phyloP scores from a whole-genome alignment of 1,140 invertebrate genomes.

The Caenorhabditis inopinata region DNA sequence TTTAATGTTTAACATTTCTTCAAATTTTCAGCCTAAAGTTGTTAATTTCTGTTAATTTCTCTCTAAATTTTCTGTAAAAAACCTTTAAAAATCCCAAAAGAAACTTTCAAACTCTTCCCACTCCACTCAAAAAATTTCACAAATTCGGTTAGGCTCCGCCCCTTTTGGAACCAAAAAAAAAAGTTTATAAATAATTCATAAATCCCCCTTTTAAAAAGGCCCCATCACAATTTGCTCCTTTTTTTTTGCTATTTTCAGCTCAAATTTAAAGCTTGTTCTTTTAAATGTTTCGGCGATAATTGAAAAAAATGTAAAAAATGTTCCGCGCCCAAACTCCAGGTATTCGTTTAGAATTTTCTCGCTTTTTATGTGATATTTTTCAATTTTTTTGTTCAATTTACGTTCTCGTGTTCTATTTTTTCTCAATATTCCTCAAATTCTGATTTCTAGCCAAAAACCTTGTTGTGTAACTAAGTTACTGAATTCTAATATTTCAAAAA shows the following conservation, averaged over 20 bases:
- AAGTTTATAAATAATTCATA: background rate
- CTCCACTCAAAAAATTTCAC: background rate
- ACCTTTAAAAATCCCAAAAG: background rate
- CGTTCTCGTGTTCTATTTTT: no score
- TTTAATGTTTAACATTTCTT: background rate
- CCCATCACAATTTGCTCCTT: background rate
- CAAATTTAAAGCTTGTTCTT: background rate
- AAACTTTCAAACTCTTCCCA: background rate
- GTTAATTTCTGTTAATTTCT: background rate
- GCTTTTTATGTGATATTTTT: no score
- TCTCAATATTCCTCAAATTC: no score
- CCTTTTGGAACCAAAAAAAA: background rate
- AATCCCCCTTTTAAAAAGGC: constrained; percentile 16
- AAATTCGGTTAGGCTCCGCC: background rate
- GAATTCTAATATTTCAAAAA: no score
- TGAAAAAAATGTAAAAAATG: no score
- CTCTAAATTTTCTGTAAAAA: background rate
- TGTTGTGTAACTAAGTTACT: no score
- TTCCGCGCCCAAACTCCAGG: no score
- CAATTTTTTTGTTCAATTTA: no score
- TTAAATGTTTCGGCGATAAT: no score
- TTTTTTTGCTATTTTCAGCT: background rate
- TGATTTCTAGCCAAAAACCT: no score
- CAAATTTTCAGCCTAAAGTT: background rate
- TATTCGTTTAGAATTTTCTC: no score